Percentiles rank a stretch among this genome's conserved stretches.
Evolutionary conservation across 2,113 vertebrate species (phyloP).

Genomic region (Clarias gariepinus): DNA sequence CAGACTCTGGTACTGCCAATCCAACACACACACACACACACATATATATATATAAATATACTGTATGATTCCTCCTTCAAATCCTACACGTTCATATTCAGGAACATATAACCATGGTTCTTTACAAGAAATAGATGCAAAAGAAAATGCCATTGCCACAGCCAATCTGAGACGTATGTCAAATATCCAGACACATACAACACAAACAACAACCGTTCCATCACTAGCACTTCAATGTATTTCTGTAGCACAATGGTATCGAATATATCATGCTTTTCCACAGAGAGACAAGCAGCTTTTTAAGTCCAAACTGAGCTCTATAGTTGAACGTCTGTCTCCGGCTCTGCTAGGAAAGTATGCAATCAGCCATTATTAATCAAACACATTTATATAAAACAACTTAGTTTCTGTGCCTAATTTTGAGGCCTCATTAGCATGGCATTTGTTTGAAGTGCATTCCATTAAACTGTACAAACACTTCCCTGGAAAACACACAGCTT

Average conservation of each 20-base stretch:
- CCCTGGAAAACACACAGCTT: constrained; percentile 63
- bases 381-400: constrained; percentile 58
- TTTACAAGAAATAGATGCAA: background rate
- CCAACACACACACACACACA: constrained; percentile 41
- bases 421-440: constrained; percentile 71
- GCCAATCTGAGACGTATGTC: background rate
- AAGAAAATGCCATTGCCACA: background rate
- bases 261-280: background rate
- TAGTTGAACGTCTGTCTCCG: background rate
- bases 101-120: background rate
- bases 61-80: background rate
- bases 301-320: background rate
- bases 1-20: constrained; percentile 87
- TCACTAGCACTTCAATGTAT: background rate
- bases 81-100: background rate
- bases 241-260: background rate
- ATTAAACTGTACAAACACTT: constrained; percentile 76
- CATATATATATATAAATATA: constrained; percentile 39
- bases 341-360: background rate
- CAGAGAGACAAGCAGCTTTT: background rate
- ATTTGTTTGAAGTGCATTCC: constrained; percentile 76
- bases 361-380: constrained; percentile 66
- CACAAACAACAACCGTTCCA: constrained; percentile 14
- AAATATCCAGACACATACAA: constrained; percentile 11
- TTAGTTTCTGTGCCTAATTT: constrained; percentile 59